Base-by-base conservation (phyloP, 2,113 vertebrate species). In the Melanocharis versteri region DNA sequence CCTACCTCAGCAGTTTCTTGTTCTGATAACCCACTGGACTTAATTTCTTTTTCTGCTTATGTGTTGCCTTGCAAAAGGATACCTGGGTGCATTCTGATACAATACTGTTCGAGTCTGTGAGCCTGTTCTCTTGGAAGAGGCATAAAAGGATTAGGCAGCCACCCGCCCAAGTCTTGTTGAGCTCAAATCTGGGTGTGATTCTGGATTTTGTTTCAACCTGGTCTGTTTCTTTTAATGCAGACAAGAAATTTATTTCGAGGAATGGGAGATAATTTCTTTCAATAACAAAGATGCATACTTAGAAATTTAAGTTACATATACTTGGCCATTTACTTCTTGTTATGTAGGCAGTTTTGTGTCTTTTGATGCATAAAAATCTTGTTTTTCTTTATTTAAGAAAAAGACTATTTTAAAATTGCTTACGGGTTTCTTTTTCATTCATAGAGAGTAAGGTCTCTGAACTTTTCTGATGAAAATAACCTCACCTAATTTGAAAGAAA, bases 401-500 rank as follows among this genome's bases (percentile, higher is more conserved):
- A 86, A 31, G 24, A 3, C 17, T 56, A 17, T 21, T 69, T 69
- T 42, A 28, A 62, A 69, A 56, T 48, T 77, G 35, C 48, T 54
- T 77, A 56, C 35, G 58, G 42, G 6, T 62, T 42, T 35, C 16
- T 61, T 40, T 75, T 62, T 73, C 24, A 42, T 72, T 83, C 44
- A 20, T 40, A 35, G 26, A 85, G 18, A 31, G 10, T 53, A 62
- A 57, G 53, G 61, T 44, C 75, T 89, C 39, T 57, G 73, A 94
- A 92, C 71, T 93, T 92, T 21, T 89, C 76, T 70, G 65, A 85
- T 95, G 65, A 91, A 89, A 95, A 78, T 83, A 90, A 85, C 70
- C 62, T 86, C 37, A 73, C 76, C 72, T 90, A 91, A 91, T 88
- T 82, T 94, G 68, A 89, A 94, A 89, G 61, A 93, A 90, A 91